These are phyloP conservation scores for Muscicapa adusta DNA, from an alignment of 2,113 vertebrate species.

Conservation along the genomic window DNA sequence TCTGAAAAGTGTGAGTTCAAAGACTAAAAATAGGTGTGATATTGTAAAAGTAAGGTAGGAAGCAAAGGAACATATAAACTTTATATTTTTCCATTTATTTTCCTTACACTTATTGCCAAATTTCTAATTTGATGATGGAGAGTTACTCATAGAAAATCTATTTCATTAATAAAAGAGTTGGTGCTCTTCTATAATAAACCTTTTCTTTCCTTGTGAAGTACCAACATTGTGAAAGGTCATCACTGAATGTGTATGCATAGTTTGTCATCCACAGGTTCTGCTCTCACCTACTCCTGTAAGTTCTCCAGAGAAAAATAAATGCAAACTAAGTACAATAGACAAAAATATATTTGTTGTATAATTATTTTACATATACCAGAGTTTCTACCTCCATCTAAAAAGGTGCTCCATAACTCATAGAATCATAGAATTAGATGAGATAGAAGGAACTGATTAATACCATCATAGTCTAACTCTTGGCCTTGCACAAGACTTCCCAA, in stretches of 20 bases:
- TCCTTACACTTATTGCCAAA: background rate
- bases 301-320: background rate
- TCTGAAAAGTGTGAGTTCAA: background rate
- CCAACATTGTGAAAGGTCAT: background rate
- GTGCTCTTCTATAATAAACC: background rate
- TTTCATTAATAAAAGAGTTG: background rate
- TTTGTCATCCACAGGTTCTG: background rate
- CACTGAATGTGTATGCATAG: background rate
- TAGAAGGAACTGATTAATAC: background rate
- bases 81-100: background rate
- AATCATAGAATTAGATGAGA: background rate
- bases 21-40: background rate
- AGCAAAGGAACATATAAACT: background rate
- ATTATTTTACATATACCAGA: fast-evolving
- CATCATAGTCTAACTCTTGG: background rate
- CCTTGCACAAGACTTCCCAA: background rate
- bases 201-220: background rate
- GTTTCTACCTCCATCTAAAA: background rate
- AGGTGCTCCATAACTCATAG: fast-evolving
- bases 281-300: background rate
- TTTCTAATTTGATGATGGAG: background rate
- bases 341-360: background rate
- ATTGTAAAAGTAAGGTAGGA: background rate
- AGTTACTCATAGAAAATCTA: background rate
- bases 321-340: background rate